phyloP scores from a whole-genome alignment of 2,797 vertebrate species.

The Lepidocolaptes lacrymiger region DNA sequence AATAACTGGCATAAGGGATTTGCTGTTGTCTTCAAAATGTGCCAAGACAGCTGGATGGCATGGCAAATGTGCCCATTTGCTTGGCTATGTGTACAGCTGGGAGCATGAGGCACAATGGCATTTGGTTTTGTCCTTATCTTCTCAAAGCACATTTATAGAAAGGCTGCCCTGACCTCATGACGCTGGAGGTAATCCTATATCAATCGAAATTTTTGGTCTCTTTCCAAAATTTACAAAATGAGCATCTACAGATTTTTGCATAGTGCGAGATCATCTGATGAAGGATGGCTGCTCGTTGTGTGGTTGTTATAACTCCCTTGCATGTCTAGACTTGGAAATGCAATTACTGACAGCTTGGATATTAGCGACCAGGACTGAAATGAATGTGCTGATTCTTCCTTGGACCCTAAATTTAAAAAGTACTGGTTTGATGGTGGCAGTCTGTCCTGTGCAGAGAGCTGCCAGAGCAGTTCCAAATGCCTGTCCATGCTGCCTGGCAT shows the following conservation, averaged over 20 bases:
- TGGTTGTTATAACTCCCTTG: neutral
- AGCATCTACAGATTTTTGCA: neutral
- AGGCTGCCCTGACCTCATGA: neutral
- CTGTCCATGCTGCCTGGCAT: neutral
- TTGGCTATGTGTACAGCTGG: neutral
- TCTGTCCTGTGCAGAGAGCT: neutral
- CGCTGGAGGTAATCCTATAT: neutral
- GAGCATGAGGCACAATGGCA: neutral
- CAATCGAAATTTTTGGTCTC: neutral
- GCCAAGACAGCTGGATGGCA: slow-evolving; percentile 22
- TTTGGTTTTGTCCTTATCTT: neutral
- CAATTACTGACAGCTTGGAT: neutral
- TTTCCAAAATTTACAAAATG: neutral
- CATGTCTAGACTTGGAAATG: neutral
- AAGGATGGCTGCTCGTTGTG: neutral
- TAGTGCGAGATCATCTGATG: neutral
- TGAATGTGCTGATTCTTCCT: neutral
- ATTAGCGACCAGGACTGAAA: neutral
- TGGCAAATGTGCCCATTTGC: neutral
- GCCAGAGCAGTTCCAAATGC: neutral
- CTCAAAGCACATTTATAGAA: neutral
- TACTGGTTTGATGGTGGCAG: neutral
- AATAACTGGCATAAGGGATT: neutral
- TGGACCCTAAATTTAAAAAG: neutral
- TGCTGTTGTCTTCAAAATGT: neutral